Evolutionary conservation across 1,140 invertebrate species (phyloP), one percentile per base, ranked within the genome.

Genomic region (Grapholita molesta): DNA sequence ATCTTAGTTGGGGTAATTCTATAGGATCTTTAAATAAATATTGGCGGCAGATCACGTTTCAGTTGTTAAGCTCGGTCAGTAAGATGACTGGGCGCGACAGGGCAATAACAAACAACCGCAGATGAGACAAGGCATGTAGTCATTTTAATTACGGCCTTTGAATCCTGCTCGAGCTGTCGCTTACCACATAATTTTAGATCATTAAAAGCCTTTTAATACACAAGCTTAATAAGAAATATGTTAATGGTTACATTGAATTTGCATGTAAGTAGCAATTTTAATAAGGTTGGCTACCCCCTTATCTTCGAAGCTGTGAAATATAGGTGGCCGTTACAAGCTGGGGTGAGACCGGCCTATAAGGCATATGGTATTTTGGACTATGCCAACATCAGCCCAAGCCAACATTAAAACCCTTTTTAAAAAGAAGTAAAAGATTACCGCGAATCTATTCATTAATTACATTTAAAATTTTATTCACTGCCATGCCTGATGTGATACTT

Each of bases 31-130:
- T 61, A 28, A 61, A 61, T 61, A 61, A 28, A 61, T 15, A 28
- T 7, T 55, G 12, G 7, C 55, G 30, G 12, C 55, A 61, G 0
- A 61, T 30, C 55, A 21, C 12, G 24, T 32, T 15, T 25, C 25
- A 61, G 55, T 61, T 28, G 30, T 61, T 28, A 61, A 28, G 24
- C 28, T 55, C 12, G 8, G 24, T 25, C 18, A 53, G 21, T 24
- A 53, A 53, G 52, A 53, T 53, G 7, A 53, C 33, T 48, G 18
- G 18, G 18, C 15, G 42, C 18, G n/a, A 21, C 23, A 28, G 15
- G 55, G 25, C n/a, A 28, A 25, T 32, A 32, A 61, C 55, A 61
- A 61, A 61, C 55, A 61, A 15, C 53, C 55, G 55, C 55, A 28
- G 55, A 61, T 55, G 21, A 12, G 42, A 55, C 25, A n/a, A 48